phyloP scores from a whole-genome alignment of 2,113 vertebrate species.

The Sarotherodon lohbergeri region DNA sequence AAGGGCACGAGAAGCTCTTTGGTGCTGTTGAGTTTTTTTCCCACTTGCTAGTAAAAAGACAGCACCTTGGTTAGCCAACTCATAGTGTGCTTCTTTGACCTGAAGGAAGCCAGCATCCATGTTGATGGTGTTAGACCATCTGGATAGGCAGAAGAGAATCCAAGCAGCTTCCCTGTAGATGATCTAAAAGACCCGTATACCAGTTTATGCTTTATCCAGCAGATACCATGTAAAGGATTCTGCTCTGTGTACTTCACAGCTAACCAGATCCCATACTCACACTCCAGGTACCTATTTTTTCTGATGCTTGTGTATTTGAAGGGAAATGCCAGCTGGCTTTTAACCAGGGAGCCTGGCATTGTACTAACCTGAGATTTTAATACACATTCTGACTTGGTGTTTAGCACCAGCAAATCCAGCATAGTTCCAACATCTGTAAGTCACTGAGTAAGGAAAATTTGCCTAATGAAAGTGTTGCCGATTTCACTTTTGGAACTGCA shows the following conservation, averaged over 20 bases:
- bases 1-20: not conserved
- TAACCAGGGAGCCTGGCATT: not conserved
- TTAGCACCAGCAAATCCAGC: not conserved
- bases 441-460: not conserved
- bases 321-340: not conserved
- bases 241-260: not conserved
- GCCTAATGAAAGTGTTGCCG: not conserved
- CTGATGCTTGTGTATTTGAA: not conserved
- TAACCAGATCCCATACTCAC: not conserved
- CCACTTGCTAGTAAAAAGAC: not conserved
- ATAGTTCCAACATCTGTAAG: not conserved
- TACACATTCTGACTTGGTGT: not conserved
- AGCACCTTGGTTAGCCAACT: not conserved
- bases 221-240: not conserved
- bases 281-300: not conserved
- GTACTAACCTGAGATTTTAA: not conserved
- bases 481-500: not conserved
- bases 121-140: not conserved
- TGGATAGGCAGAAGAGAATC: not conserved
- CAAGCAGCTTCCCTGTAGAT: not conserved
- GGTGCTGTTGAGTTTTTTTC: not conserved
- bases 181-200: not conserved
- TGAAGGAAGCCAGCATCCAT: not conserved
- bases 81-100: not conserved
- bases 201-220: not conserved